A percentile compares a stretch with the other conserved stretches of the same genome.
These are phyloP conservation scores for Nothocercus nigrocapillus DNA, from an alignment of 2,113 vertebrate genomes.

Conservation along the genomic window DNA sequence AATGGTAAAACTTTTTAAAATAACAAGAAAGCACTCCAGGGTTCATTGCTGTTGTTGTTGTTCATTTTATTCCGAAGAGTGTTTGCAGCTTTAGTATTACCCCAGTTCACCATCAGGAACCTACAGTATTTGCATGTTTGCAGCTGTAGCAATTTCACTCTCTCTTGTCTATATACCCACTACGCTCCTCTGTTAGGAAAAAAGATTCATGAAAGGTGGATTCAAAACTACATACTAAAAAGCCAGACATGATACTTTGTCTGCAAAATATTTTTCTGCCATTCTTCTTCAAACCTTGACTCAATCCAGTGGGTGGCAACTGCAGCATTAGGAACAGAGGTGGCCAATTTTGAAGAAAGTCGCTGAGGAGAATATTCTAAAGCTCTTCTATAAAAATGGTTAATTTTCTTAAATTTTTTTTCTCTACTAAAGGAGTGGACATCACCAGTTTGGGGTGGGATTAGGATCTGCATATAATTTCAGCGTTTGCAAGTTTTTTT, in stretches of 20 bases:
- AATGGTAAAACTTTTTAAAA: conserved; percentile 10
- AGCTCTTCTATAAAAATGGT: background rate
- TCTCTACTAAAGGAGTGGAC: background rate
- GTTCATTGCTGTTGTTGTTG: background rate
- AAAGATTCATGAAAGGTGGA: background rate
- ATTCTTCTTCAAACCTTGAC: background rate
- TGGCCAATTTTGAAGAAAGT: background rate
- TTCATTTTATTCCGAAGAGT: background rate
- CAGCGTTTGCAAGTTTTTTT: background rate
- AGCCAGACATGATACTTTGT: background rate
- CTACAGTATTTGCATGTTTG: background rate
- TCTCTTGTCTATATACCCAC: background rate
- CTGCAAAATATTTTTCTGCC: background rate
- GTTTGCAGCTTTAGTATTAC: background rate
- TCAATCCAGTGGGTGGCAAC: background rate
- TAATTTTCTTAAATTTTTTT: background rate
- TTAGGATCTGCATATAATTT: background rate
- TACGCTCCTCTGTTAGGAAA: background rate
- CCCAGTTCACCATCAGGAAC: background rate
- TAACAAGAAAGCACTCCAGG: background rate
- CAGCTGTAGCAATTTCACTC: background rate
- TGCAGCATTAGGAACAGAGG: background rate
- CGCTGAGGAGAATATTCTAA: background rate
- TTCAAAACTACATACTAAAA: background rate
- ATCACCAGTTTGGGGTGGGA: background rate